Conservation (phyloP, 2,888 invertebrate genomes). For the Tricholauxania praeusta region DNA sequence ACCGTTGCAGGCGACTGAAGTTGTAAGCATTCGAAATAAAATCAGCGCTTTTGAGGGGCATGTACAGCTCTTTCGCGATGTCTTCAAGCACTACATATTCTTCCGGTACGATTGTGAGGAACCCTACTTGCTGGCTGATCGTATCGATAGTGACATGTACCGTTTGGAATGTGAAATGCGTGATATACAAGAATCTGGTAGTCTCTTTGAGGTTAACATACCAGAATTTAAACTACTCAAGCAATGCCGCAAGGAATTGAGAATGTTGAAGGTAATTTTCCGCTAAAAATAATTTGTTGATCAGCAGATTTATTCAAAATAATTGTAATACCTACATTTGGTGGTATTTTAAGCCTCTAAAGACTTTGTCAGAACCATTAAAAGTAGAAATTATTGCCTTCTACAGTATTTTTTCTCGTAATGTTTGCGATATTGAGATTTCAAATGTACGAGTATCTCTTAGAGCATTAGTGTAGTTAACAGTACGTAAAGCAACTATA, state of each 20-base stretch:
- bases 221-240: conserved; percentile 94
- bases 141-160: conserved; percentile 82
- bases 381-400: too few relatives aligned
- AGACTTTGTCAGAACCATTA: too few relatives aligned
- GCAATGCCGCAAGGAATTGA: conserved; percentile 91
- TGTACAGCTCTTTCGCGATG: conserved; percentile 87
- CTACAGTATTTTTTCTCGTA: too few relatives aligned
- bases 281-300: too few relatives aligned
- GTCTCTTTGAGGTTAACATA: conserved; percentile 93
- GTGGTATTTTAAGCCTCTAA: too few relatives aligned
- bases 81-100: conserved; percentile 83
- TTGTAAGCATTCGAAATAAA: conserved; percentile 88
- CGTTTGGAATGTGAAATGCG: conserved; percentile 88
- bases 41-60: conserved; percentile 87
- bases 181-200: conserved; percentile 88
- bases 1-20: conserved; percentile 94
- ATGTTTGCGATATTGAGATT: too few relatives aligned
- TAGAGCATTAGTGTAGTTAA: too few relatives aligned
- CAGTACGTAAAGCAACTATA: too few relatives aligned
- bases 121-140: conserved; percentile 82
- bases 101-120: conserved; percentile 80
- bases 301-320: too few relatives aligned
- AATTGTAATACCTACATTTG: too few relatives aligned
- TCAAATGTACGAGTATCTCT: too few relatives aligned
- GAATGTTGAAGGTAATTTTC: conserved; percentile 80